A percentile compares a stretch with the other conserved stretches of the same genome.
phyloP scores from a whole-genome alignment of 2,888 invertebrate species.

The Orthosia gothica region DNA sequence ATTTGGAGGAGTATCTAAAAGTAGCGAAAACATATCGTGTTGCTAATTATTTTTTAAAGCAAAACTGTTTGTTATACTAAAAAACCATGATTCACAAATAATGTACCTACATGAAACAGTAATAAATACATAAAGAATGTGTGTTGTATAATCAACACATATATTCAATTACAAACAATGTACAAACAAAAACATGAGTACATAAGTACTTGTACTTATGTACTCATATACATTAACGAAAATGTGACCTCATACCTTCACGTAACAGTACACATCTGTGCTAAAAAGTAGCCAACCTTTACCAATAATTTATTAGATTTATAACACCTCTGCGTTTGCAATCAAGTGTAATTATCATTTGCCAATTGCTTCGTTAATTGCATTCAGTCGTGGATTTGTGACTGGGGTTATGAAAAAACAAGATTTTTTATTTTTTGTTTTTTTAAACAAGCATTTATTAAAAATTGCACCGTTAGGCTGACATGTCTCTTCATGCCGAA shows the following conservation, averaged over 20 bases:
- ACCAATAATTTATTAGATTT: slow-evolving; percentile 26
- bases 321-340: slow-evolving; percentile 11
- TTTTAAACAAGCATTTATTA: too few species aligned
- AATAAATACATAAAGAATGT: neutral
- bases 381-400: neutral
- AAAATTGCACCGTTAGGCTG: too few species aligned
- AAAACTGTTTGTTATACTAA: too few species aligned
- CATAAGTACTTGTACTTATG: neutral
- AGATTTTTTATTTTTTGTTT: too few species aligned
- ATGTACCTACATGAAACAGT: too few species aligned
- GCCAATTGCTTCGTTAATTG: slow-evolving; percentile 2
- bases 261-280: slow-evolving; percentile 42
- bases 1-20: too few species aligned
- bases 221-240: neutral
- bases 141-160: slow-evolving; percentile 6
- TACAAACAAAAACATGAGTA: neutral
- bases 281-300: slow-evolving; percentile 5
- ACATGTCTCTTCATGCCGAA: too few species aligned
- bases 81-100: too few species aligned
- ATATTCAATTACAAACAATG: slow-evolving; percentile 7
- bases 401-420: neutral
- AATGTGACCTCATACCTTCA: slow-evolving; percentile 25
- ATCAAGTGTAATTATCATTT: slow-evolving; percentile 20
- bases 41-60: too few species aligned
- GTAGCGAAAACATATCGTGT: too few species aligned